These are phyloP conservation scores for Pseudochirops corinnae DNA, from an alignment of 2,797 vertebrate genomes.

Conservation along the genomic window DNA sequence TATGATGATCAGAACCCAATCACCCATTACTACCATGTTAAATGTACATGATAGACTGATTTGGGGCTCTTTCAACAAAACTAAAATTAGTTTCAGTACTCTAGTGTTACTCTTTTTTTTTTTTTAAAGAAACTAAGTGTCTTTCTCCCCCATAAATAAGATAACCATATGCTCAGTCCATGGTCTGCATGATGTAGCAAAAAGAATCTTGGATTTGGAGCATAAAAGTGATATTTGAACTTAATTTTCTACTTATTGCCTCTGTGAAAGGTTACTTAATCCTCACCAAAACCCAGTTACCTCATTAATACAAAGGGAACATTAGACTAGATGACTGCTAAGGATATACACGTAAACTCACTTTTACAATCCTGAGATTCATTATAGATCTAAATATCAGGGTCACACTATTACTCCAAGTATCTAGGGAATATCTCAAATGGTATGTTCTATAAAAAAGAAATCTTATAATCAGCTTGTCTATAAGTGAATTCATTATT, in stretches of 20 bases:
- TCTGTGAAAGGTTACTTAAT: not conserved
- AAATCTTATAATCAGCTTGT: not conserved
- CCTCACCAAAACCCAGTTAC: not conserved
- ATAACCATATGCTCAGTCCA: no score
- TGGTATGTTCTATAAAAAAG: not conserved
- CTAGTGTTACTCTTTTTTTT: no score
- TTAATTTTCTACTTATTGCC: not conserved
- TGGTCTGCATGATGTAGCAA: no score
- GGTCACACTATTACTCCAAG: not conserved
- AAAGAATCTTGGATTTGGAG: not conserved
- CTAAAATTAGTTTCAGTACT: not conserved
- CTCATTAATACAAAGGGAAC: not conserved
- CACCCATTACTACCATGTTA: not conserved
- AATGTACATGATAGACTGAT: not conserved
- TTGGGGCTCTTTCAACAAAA: not conserved
- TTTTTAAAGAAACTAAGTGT: not conserved
- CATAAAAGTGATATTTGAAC: not conserved
- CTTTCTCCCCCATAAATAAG: no score
- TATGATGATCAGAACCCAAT: no score
- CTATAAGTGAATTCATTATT: not conserved
- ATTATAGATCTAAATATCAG: not conserved
- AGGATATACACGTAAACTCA: not conserved
- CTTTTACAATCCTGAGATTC: not conserved
- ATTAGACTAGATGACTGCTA: not conserved
- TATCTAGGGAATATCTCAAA: not conserved